These are phyloP conservation scores for Eupithecia dodoneata DNA, from an alignment of 2,888 invertebrate genomes.

Conservation along the genomic window DNA sequence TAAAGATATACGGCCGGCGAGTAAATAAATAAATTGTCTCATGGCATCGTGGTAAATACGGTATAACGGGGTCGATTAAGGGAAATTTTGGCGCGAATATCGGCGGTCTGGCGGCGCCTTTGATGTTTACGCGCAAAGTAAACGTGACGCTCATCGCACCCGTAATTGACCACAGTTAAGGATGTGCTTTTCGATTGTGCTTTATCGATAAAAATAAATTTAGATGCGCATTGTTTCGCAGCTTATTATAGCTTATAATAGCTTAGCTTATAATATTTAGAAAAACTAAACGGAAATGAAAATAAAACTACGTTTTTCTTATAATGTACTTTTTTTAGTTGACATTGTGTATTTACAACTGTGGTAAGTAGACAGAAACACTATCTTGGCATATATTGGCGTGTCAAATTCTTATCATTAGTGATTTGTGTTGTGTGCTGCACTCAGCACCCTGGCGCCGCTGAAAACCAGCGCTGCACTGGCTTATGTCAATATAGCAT, in stretches of 20 bases:
- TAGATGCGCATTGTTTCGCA: background rate
- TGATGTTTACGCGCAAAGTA: conserved; percentile 73
- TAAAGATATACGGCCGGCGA: conserved; percentile 35
- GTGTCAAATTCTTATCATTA: too few species aligned
- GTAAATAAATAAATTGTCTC: conserved; percentile 43
- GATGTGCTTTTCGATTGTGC: conserved; percentile 42
- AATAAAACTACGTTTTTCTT: too few species aligned
- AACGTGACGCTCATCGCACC: conserved; percentile 68
- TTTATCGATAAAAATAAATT: conserved; percentile 26
- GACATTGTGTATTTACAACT: background rate
- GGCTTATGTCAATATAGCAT: too few species aligned
- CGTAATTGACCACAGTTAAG: conserved; percentile 60
- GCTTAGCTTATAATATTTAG: too few species aligned
- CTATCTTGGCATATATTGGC: background rate
- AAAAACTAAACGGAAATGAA: background rate
- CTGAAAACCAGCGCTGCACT: too few species aligned
- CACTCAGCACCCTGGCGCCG: too few species aligned
- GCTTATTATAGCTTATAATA: too few species aligned
- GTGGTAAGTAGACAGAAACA: background rate
- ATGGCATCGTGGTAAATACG: conserved; percentile 43
- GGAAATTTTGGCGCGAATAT: conserved; percentile 67
- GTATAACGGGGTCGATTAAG: conserved; percentile 58
- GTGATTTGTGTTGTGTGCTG: too few species aligned
- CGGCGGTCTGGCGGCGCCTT: conserved; percentile 60
- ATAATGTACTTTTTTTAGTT: background rate